phyloP scores from a whole-genome alignment of 2,113 vertebrate species.

The Eulemur rufifrons region DNA sequence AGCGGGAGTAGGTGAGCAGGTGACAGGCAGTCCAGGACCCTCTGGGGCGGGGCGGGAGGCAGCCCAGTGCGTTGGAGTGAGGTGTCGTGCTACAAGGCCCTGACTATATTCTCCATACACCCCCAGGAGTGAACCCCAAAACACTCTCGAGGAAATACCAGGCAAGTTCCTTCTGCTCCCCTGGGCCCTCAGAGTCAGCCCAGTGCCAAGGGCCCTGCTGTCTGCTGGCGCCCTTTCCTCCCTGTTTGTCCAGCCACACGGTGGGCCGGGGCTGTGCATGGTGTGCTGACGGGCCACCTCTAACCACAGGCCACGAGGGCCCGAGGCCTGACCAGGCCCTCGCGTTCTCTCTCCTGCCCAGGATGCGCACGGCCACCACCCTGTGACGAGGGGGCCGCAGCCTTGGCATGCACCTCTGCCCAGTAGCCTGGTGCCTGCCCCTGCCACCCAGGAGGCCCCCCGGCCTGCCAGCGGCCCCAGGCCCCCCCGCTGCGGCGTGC shows the following conservation, averaged over 20 bases:
- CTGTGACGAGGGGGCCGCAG: not conserved
- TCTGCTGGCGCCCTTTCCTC: not conserved
- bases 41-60: not conserved
- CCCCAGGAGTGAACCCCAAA: not conserved
- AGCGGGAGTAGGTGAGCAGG: not conserved
- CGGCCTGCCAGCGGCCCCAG: slow-evolving; percentile 55
- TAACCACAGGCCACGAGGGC: not conserved
- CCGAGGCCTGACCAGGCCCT: not conserved
- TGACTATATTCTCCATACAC: not conserved
- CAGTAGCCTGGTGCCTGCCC: slow-evolving; percentile 66
- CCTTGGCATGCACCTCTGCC: not conserved
- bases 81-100: not conserved
- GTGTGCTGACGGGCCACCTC: not conserved
- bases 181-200: not conserved
- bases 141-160: not conserved
- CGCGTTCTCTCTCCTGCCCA: not conserved
- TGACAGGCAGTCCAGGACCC: not conserved
- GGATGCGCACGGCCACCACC: not conserved
- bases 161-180: not conserved
- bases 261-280: not conserved
- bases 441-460: accelerated
- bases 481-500: slow-evolving; percentile 91
- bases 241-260: not conserved
- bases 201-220: not conserved
- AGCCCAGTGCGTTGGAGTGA: not conserved